Evolutionary conservation across 2,113 vertebrate genomes (phyloP), one percentile per base, ranked within the genome.

Genomic region (Hyperoodon ampullatus): DNA sequence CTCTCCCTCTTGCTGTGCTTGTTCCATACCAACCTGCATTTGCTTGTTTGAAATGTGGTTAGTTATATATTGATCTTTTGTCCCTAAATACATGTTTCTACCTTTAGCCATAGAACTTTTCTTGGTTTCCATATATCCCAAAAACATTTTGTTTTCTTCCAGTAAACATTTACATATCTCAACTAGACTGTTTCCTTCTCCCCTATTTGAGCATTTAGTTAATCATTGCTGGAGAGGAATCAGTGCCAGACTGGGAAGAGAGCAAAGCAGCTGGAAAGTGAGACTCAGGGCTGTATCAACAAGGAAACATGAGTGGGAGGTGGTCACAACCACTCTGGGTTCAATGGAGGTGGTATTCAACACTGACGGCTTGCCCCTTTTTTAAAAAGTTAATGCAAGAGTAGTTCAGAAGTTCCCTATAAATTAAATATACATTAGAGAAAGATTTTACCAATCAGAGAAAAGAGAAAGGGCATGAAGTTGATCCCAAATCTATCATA

Each of bases 191-290:
- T n/a, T 91, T 92, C 44, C 83, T 84, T 61, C 61, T 95, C 13
- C 61, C 7, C 30, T 70, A 4, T 84, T 55, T 70, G 50, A 91
- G 14, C 60, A 71, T 8, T 33, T 42, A 65, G 82, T 96, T 93
- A 97, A 97, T 91, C 35, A 91, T 71, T 96, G 55, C 58, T 35
- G 16, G 39, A 77, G 53, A 53, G n/a, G 65, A 42, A 35, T 39
- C 53, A 42, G 1, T 55, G 72, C 93, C 63, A 72, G 55, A 15
- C 2, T 78, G 63, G 30, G 44, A 26, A 50, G 68, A 77, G 53
- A 78, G 24, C 14, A 23, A 74, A 53, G 23, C 15, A 42, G 18
- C 44, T n/a, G 63, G 9, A 23, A 91, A 55, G 50, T 63, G 50
- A 75, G 65, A 23, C 16, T 28, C 15, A 1, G 11, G 58, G 47